A percentile compares a stretch with the other conserved stretches of the same genome.
Conservation (phyloP, 2,888 invertebrate species). For the Leptinotarsa peninsularis region DNA sequence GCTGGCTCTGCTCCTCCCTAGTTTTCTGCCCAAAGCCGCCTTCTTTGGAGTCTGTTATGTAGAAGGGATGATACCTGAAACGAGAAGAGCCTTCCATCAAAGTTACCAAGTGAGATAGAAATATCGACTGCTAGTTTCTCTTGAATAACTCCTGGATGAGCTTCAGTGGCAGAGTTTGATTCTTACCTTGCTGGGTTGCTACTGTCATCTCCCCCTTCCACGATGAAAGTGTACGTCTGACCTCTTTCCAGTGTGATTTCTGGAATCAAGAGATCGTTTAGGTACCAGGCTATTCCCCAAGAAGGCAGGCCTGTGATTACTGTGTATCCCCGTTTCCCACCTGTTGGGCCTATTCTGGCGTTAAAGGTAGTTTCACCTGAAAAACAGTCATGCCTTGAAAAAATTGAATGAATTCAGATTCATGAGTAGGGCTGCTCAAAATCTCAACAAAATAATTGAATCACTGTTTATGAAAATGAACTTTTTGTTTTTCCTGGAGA, state of each 20-base stretch:
- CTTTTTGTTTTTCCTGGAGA: no score
- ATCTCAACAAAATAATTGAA: no score
- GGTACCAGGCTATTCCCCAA: constrained; percentile 94
- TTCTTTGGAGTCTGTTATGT: constrained; percentile 87
- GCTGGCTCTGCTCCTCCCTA: constrained; percentile 74
- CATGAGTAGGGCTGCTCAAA: no score
- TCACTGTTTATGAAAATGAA: no score
- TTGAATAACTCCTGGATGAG: no score
- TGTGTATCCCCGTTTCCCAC: constrained; percentile 83
- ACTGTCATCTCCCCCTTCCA: constrained; percentile 87
- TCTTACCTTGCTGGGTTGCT: constrained; percentile 78
- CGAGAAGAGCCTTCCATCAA: no score
- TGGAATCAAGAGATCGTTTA: constrained; percentile 90
- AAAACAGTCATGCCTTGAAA: background rate
- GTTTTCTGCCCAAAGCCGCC: constrained; percentile 88
- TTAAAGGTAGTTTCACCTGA: constrained; percentile 73
- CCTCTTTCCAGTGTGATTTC: constrained; percentile 90
- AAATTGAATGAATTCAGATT: no score
- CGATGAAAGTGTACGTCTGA: constrained; percentile 84
- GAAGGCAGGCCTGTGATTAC: constrained; percentile 84
- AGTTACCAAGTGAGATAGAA: background rate
- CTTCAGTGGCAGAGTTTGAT: background rate
- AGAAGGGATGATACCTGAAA: constrained; percentile 84
- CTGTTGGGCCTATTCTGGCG: constrained; percentile 87
- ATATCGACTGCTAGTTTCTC: no score